A percentile compares a stretch with the other conserved stretches of the same genome.
Evolutionary conservation across 2,888 invertebrate genomes (phyloP).

Genomic region (Petrolisthes manimaculis): DNA sequence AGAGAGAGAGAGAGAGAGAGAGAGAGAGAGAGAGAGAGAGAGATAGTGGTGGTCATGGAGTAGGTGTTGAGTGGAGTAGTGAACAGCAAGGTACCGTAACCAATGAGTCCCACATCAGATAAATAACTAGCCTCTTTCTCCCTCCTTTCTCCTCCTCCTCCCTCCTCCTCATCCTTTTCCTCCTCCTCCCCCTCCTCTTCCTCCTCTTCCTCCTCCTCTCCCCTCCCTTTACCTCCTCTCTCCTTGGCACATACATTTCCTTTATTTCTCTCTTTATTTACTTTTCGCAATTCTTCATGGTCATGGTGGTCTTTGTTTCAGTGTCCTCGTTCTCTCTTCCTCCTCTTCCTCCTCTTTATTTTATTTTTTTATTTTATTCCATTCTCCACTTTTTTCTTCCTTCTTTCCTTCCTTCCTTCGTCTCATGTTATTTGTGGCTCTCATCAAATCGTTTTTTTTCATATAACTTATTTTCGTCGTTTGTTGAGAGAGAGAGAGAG

Average conservation of each 20-base stretch:
- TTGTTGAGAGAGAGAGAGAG: neutral
- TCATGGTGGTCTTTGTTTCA: neutral
- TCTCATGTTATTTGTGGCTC: neutral
- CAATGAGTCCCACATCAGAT: too few relatives aligned
- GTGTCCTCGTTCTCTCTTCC: neutral
- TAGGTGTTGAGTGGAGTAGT: neutral
- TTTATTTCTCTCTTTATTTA: too few relatives aligned
- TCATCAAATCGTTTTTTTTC: neutral
- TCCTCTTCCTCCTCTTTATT: neutral
- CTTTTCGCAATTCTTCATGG: too few relatives aligned
- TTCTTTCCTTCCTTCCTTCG: neutral
- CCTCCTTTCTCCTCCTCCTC: neutral
- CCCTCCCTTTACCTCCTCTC: slow-evolving; percentile 1
- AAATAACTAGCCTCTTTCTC: neutral
- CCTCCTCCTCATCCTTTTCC: neutral
- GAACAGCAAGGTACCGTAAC: neutral
- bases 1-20: neutral
- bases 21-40: slow-evolving; percentile 3
- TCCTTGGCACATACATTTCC: too few relatives aligned
- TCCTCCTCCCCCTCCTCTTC: neutral
- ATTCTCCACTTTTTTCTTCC: neutral
- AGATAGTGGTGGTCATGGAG: neutral
- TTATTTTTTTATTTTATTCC: neutral
- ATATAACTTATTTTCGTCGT: neutral
- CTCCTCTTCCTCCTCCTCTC: neutral